phyloP scores from a whole-genome alignment of 2,113 vertebrate genomes.

The Ariopsis seemanni region DNA sequence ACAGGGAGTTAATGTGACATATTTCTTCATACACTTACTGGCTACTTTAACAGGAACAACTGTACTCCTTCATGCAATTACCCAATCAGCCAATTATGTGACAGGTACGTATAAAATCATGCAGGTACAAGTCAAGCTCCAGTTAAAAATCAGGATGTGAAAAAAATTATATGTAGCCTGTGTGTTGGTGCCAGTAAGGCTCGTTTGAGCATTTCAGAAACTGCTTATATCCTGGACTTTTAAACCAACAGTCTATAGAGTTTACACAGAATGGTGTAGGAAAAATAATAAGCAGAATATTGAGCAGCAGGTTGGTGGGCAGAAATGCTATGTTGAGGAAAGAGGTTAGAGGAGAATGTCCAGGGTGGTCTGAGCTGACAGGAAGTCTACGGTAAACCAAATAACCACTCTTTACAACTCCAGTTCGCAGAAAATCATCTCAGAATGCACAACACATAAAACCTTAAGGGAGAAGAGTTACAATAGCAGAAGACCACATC shows the following conservation, averaged over 20 bases:
- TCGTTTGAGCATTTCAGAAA: not conserved
- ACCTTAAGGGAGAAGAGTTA: not conserved
- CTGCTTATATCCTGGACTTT: not conserved
- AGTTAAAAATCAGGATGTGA: not conserved
- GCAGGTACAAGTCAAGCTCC: not conserved
- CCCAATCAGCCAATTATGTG: not conserved
- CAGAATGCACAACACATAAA: not conserved
- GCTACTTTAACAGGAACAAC: not conserved
- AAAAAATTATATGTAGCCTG: not conserved
- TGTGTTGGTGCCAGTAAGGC: not conserved
- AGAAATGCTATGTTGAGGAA: conserved; percentile 2
- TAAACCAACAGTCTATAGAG: not conserved
- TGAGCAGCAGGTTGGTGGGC: not conserved
- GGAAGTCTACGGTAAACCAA: not conserved
- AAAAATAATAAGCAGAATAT: not conserved
- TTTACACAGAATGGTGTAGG: not conserved
- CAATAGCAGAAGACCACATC: not conserved
- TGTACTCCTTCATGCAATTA: not conserved
- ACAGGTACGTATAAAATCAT: not conserved
- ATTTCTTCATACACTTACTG: not conserved
- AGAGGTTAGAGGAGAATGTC: not conserved
- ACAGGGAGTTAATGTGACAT: not conserved
- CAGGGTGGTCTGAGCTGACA: not conserved
- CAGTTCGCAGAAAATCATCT: not conserved
- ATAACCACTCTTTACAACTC: not conserved